phyloP scores from a whole-genome alignment of 2,888 invertebrate species.

The Antheraea assamensis region DNA sequence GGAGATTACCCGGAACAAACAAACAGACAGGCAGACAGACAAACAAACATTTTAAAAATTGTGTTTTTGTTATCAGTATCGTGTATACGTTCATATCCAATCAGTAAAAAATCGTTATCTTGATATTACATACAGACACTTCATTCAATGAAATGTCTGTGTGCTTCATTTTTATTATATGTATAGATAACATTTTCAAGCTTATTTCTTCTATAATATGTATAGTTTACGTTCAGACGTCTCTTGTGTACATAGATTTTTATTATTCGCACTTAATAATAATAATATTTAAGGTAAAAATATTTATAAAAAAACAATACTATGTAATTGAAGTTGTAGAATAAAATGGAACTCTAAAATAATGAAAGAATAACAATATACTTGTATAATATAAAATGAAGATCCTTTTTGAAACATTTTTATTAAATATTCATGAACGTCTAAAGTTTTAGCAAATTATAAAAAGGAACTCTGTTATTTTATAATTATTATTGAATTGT shows the following conservation, averaged over 20 bases:
- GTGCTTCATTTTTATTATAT: too few species aligned
- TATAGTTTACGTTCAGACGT: background rate
- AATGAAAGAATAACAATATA: conserved; percentile 13
- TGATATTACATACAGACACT: too few species aligned
- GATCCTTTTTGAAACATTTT: background rate
- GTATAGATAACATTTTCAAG: background rate
- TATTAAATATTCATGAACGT: conserved; percentile 34
- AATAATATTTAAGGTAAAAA: too few species aligned
- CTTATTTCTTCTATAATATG: background rate
- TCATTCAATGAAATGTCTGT: too few species aligned
- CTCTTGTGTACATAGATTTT: background rate
- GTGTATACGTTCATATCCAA: too few species aligned
- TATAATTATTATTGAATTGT: conserved; percentile 1
- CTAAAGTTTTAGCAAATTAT: conserved; percentile 30
- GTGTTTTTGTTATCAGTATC: too few species aligned
- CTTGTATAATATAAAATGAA: background rate
- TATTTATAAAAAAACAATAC: too few species aligned
- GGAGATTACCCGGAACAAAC: too few species aligned
- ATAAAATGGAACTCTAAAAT: background rate
- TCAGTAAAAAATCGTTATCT: too few species aligned
- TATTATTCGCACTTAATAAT: background rate
- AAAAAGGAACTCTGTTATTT: conserved; percentile 14
- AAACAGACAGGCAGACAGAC: too few species aligned
- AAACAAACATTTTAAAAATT: too few species aligned
- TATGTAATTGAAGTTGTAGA: background rate